Conservation (phyloP, 2,888 invertebrate species). For the Dolichomitus sp. region DNA sequence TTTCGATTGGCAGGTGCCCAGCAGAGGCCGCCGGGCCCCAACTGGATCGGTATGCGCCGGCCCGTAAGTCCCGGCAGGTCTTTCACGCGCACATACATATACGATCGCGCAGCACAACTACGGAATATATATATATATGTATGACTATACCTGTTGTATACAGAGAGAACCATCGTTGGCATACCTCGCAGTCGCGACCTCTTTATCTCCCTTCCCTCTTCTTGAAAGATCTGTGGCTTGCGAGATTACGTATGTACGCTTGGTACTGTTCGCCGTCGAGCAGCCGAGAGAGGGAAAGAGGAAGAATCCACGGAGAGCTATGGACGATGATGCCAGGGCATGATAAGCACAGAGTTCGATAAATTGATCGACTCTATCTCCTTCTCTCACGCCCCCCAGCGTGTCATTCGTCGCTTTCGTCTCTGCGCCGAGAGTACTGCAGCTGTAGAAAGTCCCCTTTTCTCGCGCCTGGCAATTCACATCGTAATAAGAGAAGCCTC, state of each 20-base stretch:
- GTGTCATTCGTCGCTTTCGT: constrained; percentile 44
- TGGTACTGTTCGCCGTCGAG: constrained; percentile 13
- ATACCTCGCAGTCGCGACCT: constrained; percentile 51
- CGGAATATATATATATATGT: neutral
- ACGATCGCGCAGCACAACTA: constrained; percentile 1
- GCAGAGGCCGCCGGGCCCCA: constrained; percentile 49
- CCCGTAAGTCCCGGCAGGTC: constrained; percentile 55
- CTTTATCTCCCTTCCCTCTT: constrained; percentile 10
- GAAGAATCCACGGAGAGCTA: constrained; percentile 30
- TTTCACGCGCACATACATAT: constrained; percentile 23
- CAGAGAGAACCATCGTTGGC: constrained; percentile 49
- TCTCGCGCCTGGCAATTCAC: constrained; percentile 32
- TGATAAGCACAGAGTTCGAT: constrained; percentile 59
- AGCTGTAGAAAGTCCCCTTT: constrained; percentile 58
- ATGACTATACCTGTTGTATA: constrained; percentile 7
- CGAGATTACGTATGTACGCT: constrained; percentile 48
- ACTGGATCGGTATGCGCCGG: constrained; percentile 56
- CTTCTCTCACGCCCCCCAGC: constrained; percentile 23
- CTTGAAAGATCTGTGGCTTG: constrained; percentile 31
- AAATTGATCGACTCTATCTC: constrained; percentile 49
- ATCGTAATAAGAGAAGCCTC: constrained; percentile 34
- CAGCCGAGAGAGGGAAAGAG: constrained; percentile 24
- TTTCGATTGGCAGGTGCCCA: constrained; percentile 65
- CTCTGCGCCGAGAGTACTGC: neutral
- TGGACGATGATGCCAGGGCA: constrained; percentile 53